Conservation (phyloP, 2,888 invertebrate species). For the Apamea sordens region DNA sequence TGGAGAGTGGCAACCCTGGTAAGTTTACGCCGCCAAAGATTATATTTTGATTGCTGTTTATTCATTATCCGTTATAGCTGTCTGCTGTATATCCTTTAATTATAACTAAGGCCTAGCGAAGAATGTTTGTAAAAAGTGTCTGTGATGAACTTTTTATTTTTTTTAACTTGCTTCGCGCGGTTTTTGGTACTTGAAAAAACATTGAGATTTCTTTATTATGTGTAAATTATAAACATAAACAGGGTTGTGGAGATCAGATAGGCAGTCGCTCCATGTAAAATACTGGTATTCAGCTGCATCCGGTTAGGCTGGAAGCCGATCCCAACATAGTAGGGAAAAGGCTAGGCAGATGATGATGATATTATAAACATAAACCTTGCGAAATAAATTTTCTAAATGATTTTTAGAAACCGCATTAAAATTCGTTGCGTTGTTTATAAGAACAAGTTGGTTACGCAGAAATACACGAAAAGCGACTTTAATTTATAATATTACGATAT, state of each 20-base stretch:
- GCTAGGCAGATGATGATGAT: no score
- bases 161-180: not conserved
- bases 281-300: no score
- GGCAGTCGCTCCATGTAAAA: no score
- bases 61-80: conserved; percentile 68
- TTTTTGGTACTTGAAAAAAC: not conserved
- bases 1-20: conserved; percentile 73
- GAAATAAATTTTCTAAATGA: not conserved
- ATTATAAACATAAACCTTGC: not conserved
- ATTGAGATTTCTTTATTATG: not conserved
- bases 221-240: no score
- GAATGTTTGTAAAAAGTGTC: not conserved
- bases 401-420: not conserved
- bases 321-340: no score
- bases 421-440: not conserved
- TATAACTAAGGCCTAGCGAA: conserved; percentile 54
- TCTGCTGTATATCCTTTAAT: conserved; percentile 63
- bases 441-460: not conserved
- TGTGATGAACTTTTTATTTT: not conserved
- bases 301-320: no score
- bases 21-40: conserved; percentile 72
- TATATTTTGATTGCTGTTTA: conserved; percentile 76
- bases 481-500: not conserved
- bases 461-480: not conserved
- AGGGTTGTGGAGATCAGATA: no score